These are phyloP conservation scores for Danio choprae DNA, from an alignment of 2,797 vertebrate species.

Conservation along the genomic window DNA sequence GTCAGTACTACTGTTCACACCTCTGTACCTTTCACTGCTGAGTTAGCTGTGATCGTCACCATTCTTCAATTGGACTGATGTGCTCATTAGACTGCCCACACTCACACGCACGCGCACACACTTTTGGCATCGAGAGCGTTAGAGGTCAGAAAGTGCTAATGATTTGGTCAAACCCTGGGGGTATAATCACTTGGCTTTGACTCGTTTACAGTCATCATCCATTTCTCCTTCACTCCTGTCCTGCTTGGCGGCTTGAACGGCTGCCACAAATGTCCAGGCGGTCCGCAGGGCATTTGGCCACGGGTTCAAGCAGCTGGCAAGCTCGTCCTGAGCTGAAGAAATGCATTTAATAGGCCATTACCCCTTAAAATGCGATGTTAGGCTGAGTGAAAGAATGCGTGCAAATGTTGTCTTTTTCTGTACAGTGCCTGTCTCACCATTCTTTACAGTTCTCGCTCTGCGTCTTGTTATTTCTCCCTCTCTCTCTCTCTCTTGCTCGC, in stretches of 20 bases:
- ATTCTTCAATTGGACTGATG: slow-evolving; percentile 52
- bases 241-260: slow-evolving; percentile 13
- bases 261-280: slow-evolving; percentile 16
- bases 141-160: slow-evolving; percentile 49
- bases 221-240: slow-evolving; percentile 33
- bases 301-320: slow-evolving; percentile 47
- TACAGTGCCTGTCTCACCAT: slow-evolving; percentile 21
- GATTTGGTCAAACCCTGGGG: slow-evolving; percentile 39
- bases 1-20: slow-evolving; percentile 39
- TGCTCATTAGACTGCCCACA: slow-evolving; percentile 52
- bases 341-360: slow-evolving; percentile 56
- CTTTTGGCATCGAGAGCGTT: slow-evolving; percentile 43
- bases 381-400: slow-evolving; percentile 29
- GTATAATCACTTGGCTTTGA: slow-evolving; percentile 54
- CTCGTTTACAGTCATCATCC: slow-evolving; percentile 39
- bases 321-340: slow-evolving; percentile 39
- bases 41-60: slow-evolving; percentile 48
- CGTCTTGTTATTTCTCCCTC: slow-evolving; percentile 1
- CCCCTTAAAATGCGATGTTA: slow-evolving; percentile 38
- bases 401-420: slow-evolving; percentile 6
- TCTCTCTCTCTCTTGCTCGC: not conserved
- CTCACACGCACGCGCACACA: slow-evolving; percentile 26
- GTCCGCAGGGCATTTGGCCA: slow-evolving; percentile 45
- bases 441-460: slow-evolving; percentile 22
- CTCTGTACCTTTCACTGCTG: slow-evolving; percentile 49